Conservation (phyloP, 2,888 invertebrate species). For the Nomada fucata region DNA sequence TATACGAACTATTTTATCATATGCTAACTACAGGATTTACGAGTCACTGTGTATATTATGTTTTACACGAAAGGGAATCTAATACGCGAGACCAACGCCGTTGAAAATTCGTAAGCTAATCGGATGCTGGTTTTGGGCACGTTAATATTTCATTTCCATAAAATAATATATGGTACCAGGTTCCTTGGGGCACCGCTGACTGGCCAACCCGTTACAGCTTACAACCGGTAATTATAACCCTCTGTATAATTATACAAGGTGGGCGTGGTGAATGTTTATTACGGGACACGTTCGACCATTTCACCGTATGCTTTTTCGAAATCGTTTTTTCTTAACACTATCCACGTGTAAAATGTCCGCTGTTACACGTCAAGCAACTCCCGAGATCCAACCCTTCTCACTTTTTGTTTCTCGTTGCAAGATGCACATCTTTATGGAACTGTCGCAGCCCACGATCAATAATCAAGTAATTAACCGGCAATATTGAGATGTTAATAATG, state of each 20-base stretch:
- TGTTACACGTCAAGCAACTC: neutral
- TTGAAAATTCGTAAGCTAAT: constrained; percentile 51
- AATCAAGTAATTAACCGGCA: neutral
- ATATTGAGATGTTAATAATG: constrained; percentile 10
- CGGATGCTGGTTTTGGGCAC: constrained; percentile 49
- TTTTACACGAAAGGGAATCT: neutral
- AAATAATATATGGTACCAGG: constrained; percentile 51
- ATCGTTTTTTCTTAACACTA: constrained; percentile 59
- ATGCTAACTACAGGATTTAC: too few species aligned
- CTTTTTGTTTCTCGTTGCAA: neutral
- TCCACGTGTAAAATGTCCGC: constrained; percentile 20
- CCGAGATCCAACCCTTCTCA: neutral
- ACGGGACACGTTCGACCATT: constrained; percentile 53
- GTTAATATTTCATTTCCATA: constrained; percentile 59
- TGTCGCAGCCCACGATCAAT: too few species aligned
- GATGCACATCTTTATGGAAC: neutral
- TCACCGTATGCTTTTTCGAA: constrained; percentile 50
- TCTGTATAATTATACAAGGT: constrained; percentile 74
- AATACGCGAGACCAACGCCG: neutral
- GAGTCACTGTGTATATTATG: too few species aligned
- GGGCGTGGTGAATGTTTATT: constrained; percentile 75
- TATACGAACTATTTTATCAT: too few species aligned
- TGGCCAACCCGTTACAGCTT: constrained; percentile 55
- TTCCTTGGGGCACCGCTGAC: constrained; percentile 59
- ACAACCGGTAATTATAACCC: constrained; percentile 71